phyloP scores from a whole-genome alignment of 30 jellyfish, hydroid and myxozoan species.

The Turritopsis rubra region DNA sequence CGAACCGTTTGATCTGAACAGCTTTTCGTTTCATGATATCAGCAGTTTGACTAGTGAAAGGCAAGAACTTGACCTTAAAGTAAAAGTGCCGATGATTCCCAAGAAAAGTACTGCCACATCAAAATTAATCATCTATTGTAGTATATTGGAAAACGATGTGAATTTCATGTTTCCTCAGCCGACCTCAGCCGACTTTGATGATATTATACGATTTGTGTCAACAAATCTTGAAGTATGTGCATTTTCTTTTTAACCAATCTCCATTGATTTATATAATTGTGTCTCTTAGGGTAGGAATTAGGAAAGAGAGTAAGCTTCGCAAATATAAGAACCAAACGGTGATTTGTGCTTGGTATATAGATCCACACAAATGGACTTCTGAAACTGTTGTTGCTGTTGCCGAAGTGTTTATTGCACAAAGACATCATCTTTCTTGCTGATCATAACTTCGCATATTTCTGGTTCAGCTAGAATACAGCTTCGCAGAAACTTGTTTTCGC shows the following conservation, averaged over 20 bases:
- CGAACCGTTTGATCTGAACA: neutral
- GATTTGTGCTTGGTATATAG: too few relatives aligned
- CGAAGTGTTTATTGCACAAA: too few relatives aligned
- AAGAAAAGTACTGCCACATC: neutral
- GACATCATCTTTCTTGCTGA: too few relatives aligned
- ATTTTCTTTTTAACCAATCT: neutral
- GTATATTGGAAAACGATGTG: neutral
- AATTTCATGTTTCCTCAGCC: conserved; percentile 2
- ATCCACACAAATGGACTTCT: too few relatives aligned
- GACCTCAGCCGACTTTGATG: neutral
- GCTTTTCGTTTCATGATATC: conserved; percentile 10
- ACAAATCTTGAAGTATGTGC: conserved; percentile 2
- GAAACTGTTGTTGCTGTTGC: too few relatives aligned
- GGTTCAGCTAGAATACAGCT: too few relatives aligned
- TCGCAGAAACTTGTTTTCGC: too few relatives aligned
- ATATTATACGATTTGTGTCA: neutral
- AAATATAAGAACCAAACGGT: too few relatives aligned
- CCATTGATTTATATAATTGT: too few relatives aligned
- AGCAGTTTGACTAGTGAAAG: conserved; percentile 4
- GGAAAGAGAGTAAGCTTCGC: too few relatives aligned
- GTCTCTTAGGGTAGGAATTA: too few relatives aligned
- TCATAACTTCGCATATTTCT: too few relatives aligned
- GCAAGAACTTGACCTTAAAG: neutral
- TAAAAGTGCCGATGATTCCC: neutral
- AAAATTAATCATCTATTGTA: neutral